Percentiles rank a stretch among this genome's conserved stretches.
phyloP scores from a whole-genome alignment of 2,888 invertebrate species.

The Drosophila mimica region DNA sequence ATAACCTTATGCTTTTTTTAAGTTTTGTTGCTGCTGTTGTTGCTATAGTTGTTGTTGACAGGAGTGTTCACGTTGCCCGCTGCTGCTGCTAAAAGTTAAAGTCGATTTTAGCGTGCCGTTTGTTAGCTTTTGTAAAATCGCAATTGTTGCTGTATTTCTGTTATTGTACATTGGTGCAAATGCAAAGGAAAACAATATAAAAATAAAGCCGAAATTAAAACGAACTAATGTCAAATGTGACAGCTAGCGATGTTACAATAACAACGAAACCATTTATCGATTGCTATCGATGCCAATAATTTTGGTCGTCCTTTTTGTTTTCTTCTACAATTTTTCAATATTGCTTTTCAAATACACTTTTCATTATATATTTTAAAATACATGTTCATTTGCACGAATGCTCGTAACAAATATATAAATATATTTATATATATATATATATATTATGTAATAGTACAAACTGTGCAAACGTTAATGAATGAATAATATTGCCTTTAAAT shows the following conservation, averaged over 20 bases:
- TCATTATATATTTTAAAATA: background rate
- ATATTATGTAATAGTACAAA: background rate
- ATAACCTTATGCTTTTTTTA: slow-evolving; percentile 29
- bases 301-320: background rate
- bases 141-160: slow-evolving; percentile 5
- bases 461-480: background rate
- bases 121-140: background rate
- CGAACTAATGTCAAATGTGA: slow-evolving; percentile 65
- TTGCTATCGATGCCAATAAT: slow-evolving; percentile 1
- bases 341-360: no score
- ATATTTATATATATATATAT: background rate
- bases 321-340: background rate
- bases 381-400: background rate
- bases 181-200: slow-evolving; percentile 60
- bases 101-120: slow-evolving; percentile 9
- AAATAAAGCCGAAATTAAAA: slow-evolving; percentile 61
- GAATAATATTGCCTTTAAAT: background rate
- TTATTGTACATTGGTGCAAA: slow-evolving; percentile 50
- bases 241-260: slow-evolving; percentile 40
- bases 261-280: slow-evolving; percentile 9
- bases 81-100: slow-evolving; percentile 8
- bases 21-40: slow-evolving; percentile 21
- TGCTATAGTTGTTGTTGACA: background rate
- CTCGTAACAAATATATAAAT: no score
- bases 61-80: slow-evolving; percentile 1